A percentile compares a stretch with the other conserved stretches of the same genome.
Conservation (phyloP, 2,888 invertebrate genomes). For the Erebia aethiops region DNA sequence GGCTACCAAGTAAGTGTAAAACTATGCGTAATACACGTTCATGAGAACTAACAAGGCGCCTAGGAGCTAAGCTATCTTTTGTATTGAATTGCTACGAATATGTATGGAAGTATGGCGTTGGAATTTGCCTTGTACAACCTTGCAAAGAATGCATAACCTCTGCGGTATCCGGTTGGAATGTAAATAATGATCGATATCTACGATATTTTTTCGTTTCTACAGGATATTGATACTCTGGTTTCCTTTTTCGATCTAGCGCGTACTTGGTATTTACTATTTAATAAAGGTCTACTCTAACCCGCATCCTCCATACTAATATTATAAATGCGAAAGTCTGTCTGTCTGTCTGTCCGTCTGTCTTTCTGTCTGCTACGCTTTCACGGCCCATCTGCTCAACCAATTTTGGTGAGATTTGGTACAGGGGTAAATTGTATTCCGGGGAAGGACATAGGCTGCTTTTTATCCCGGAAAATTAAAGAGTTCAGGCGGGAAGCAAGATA, state of each 20-base stretch:
- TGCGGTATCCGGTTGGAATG: conserved; percentile 17
- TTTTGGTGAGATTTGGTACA: too few species aligned
- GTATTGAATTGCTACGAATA: conserved; percentile 8
- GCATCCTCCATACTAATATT: too few species aligned
- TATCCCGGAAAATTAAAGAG: too few species aligned
- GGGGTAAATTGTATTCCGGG: too few species aligned
- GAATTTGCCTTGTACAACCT: conserved; percentile 30
- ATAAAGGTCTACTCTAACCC: background rate
- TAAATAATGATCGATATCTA: background rate
- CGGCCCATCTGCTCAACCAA: too few species aligned
- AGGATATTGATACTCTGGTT: background rate
- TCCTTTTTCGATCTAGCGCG: conserved; percentile 1
- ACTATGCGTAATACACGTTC: conserved; percentile 1
- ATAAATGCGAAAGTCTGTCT: too few species aligned
- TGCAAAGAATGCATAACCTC: conserved; percentile 26
- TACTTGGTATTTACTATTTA: background rate
- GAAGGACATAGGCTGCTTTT: too few species aligned
- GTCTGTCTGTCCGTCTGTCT: too few species aligned
- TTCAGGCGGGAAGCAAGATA: too few species aligned
- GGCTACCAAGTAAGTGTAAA: background rate
- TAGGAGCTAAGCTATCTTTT: background rate
- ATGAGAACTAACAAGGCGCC: conserved; percentile 10
- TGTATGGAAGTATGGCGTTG: conserved; percentile 13
- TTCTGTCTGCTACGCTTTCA: too few species aligned
- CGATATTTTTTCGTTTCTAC: conserved; percentile 10